Conservation (phyloP, 1,140 invertebrate species). For the Drosophila pachea region DNA sequence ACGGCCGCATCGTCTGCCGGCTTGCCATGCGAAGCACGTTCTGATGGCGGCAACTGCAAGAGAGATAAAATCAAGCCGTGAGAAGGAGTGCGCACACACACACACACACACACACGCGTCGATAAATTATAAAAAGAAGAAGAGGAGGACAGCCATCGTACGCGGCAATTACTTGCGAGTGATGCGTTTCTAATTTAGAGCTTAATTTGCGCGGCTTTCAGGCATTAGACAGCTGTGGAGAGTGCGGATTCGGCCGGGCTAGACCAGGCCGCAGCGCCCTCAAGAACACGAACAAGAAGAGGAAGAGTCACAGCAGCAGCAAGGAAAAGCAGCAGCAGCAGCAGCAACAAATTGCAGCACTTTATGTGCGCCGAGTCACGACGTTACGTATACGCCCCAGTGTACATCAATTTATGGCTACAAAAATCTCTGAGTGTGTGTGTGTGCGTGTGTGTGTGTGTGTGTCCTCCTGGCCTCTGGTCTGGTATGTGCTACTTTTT, state of each 20-base stretch:
- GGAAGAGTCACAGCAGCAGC: neutral
- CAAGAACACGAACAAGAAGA: too few relatives aligned
- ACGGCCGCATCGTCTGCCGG: conserved; percentile 29
- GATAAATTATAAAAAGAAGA: conserved; percentile 34
- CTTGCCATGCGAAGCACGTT: conserved; percentile 32
- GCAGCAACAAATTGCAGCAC: conserved; percentile 58
- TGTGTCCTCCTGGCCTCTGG: too few relatives aligned
- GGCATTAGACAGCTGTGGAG: conserved; percentile 25
- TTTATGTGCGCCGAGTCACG: conserved; percentile 50
- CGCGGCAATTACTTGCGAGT: conserved; percentile 64
- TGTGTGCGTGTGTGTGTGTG: conserved; percentile 22
- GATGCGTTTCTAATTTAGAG: conserved; percentile 74
- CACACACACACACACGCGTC: conserved; percentile 47
- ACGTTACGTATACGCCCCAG: conserved; percentile 64
- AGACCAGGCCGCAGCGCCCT: conserved; percentile 50
- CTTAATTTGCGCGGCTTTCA: conserved; percentile 69
- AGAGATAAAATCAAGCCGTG: conserved; percentile 35
- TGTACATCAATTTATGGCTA: conserved; percentile 71
- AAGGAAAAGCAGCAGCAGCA: conserved; percentile 24
- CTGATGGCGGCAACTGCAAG: conserved; percentile 19
- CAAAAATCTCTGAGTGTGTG: conserved; percentile 37
- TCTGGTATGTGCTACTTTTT: conserved; percentile 29
- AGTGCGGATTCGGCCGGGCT: conserved; percentile 15
- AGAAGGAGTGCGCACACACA: too few relatives aligned
- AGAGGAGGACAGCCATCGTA: conserved; percentile 5